Evolutionary conservation across 2,113 vertebrate species (phyloP).

Genomic region (Eptesicus fuscus): DNA sequence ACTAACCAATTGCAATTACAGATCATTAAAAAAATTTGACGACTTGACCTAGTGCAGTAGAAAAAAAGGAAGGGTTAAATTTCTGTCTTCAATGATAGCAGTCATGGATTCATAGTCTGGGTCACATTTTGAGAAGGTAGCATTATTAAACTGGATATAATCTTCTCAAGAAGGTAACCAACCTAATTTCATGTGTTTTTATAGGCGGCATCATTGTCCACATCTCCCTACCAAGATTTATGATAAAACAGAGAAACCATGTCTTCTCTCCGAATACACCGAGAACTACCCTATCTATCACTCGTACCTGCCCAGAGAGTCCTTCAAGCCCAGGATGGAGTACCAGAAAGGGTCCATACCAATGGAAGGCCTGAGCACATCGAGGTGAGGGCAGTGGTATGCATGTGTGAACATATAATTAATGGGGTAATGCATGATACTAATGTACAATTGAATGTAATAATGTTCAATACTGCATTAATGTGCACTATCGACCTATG

Average conservation of each 20-base stretch:
- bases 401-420: accelerated
- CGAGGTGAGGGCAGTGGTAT: constrained; percentile 62
- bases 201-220: constrained; percentile 78
- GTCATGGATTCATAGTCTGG: not conserved
- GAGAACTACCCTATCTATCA: constrained; percentile 67
- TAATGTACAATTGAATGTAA: not conserved
- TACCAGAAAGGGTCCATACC: constrained; percentile 20
- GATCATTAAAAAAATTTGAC: not conserved
- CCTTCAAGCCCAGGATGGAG: constrained; percentile 64
- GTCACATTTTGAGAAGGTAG: not conserved
- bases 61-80: not conserved
- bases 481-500: not conserved
- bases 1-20: not conserved
- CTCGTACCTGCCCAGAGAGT: constrained; percentile 60
- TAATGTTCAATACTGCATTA: not conserved
- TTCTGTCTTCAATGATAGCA: not conserved
- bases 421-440: not conserved
- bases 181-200: not conserved
- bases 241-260: constrained; percentile 72
- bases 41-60: not conserved
- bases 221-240: constrained; percentile 67
- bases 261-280: constrained; percentile 76
- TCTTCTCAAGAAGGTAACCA: not conserved
- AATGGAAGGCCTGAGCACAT: constrained; percentile 76
- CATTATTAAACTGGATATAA: not conserved